Evolutionary conservation across 2,113 vertebrate genomes (phyloP).

Genomic region (Cephalopterus ornatus): DNA sequence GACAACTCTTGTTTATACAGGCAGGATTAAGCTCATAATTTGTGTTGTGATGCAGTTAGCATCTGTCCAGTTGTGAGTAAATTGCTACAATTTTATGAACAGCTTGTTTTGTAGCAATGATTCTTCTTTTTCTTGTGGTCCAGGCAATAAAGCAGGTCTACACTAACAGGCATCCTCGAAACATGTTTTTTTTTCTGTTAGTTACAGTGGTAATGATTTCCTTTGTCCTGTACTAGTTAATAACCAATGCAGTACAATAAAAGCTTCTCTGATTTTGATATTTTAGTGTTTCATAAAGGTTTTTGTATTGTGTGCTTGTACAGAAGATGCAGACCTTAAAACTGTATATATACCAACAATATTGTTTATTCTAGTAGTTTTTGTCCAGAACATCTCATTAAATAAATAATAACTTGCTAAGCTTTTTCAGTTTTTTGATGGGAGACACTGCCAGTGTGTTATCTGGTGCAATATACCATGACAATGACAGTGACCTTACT

Average conservation of each 20-base stretch:
- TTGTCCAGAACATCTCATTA: neutral
- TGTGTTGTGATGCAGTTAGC: neutral
- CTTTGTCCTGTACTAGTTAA: neutral
- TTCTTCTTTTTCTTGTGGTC: neutral
- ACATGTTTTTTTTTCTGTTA: neutral
- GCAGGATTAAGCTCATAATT: neutral
- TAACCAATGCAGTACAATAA: neutral
- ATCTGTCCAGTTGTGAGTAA: neutral
- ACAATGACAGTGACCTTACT: neutral
- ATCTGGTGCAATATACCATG: neutral
- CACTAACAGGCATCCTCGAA: neutral
- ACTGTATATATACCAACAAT: neutral
- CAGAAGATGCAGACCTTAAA: neutral
- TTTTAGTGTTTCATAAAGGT: neutral
- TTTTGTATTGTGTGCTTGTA: neutral
- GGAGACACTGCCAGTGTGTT: neutral
- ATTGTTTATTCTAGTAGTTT: neutral
- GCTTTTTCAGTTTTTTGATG: neutral
- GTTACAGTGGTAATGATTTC: neutral
- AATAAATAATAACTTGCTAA: neutral
- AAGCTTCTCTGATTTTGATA: neutral
- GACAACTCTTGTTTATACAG: neutral
- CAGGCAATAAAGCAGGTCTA: neutral
- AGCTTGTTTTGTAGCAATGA: neutral
- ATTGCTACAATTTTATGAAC: neutral